A percentile compares a stretch with the other conserved stretches of the same genome.
Evolutionary conservation across 2,113 vertebrate species (phyloP).

Genomic region (Trachemys scripta): DNA sequence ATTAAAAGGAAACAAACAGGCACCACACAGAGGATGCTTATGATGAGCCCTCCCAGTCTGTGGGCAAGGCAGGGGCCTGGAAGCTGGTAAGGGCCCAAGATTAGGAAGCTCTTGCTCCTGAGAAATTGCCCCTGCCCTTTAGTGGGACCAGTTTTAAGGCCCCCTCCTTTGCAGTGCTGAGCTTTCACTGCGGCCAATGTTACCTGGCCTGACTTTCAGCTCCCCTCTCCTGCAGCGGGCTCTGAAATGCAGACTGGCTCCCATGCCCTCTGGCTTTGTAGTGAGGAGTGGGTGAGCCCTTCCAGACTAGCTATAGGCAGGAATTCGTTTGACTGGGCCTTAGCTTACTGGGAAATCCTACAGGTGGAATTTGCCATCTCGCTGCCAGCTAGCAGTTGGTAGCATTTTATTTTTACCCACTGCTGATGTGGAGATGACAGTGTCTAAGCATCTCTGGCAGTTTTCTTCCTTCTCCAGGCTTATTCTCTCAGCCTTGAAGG

Average conservation of each 20-base stretch:
- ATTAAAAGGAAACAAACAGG: not conserved
- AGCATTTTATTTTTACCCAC: not conserved
- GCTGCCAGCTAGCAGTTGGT: fast-evolving
- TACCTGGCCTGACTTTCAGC: not conserved
- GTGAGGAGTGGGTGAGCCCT: not conserved
- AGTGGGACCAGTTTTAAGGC: not conserved
- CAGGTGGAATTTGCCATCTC: fast-evolving
- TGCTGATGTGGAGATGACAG: not conserved
- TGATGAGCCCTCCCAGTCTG: not conserved
- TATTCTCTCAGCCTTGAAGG: not conserved
- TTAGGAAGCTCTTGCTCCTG: not conserved
- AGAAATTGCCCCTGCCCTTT: not conserved
- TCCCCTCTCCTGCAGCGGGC: not conserved
- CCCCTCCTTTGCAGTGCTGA: not conserved
- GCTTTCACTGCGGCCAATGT: not conserved
- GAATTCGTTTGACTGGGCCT: not conserved
- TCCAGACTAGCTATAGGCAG: fast-evolving
- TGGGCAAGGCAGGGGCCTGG: not conserved
- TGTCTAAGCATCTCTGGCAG: not conserved
- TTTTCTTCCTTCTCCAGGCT: not conserved
- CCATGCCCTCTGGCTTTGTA: not conserved
- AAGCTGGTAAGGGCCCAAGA: not conserved
- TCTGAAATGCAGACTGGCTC: not conserved
- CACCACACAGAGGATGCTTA: not conserved
- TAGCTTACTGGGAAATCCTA: not conserved